These are phyloP conservation scores for Laupala kohalensis DNA, from an alignment of 1,140 invertebrate species.

Conservation along the genomic window DNA sequence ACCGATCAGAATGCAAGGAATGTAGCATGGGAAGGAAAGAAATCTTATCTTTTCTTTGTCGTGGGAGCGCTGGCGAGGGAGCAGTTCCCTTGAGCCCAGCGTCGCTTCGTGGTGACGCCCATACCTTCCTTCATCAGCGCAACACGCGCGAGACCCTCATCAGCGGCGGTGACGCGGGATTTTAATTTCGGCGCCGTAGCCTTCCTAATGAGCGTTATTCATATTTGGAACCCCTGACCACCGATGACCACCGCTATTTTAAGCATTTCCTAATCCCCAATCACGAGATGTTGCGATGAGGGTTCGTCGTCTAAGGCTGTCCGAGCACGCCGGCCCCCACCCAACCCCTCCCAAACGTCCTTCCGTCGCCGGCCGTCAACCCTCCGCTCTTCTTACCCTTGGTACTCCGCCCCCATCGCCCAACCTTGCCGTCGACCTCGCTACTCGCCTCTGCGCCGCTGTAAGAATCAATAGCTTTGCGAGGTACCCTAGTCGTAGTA, in stretches of 20 bases:
- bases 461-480: not conserved
- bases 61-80: too few relatives aligned
- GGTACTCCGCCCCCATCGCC: not conserved
- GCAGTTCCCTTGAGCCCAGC: too few relatives aligned
- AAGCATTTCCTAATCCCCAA: not conserved
- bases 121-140: too few relatives aligned
- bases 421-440: too few relatives aligned
- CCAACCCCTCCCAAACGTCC: too few relatives aligned
- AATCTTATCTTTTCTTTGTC: too few relatives aligned
- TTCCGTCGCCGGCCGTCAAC: not conserved
- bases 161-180: not conserved
- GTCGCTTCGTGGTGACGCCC: too few relatives aligned
- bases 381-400: not conserved
- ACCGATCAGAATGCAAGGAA: too few relatives aligned
- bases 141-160: too few relatives aligned
- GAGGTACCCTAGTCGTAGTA: too few relatives aligned
- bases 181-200: not conserved
- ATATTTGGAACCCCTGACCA: not conserved
- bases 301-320: not conserved
- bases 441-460: not conserved
- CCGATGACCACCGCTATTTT: not conserved
- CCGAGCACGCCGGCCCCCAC: not conserved
- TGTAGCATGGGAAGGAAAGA: too few relatives aligned
- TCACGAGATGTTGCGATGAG: not conserved
- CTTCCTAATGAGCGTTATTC: not conserved